Percentiles rank a stretch among this genome's conserved stretches.
Conservation (phyloP, 2,797 vertebrate genomes). For the Sebastes baramenuke region DNA sequence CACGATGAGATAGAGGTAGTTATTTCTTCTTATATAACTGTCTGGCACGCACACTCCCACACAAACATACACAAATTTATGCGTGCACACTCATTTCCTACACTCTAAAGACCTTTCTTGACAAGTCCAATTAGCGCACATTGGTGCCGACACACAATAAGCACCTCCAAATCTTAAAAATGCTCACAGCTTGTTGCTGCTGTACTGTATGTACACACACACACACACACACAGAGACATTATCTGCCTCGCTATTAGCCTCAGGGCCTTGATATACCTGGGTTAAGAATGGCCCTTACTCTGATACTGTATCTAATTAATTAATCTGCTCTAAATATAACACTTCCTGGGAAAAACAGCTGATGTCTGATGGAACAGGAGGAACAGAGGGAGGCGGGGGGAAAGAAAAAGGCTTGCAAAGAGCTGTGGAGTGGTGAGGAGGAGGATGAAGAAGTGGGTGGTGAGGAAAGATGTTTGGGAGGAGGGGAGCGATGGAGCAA, state of each 20-base stretch:
- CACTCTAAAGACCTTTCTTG: conserved; percentile 27
- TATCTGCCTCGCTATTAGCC: conserved; percentile 26
- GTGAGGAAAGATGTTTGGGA: not conserved
- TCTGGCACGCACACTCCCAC: not conserved
- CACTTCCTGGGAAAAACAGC: conserved; percentile 47
- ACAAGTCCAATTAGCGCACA: conserved; percentile 43
- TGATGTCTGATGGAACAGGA: conserved; percentile 46
- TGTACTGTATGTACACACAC: not conserved
- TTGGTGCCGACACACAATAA: conserved; percentile 24
- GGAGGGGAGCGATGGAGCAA: not conserved
- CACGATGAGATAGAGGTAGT: conserved; percentile 17
- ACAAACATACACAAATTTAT: not conserved
- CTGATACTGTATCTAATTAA: conserved; percentile 68
- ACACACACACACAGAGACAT: not conserved
- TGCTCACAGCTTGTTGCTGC: not conserved
- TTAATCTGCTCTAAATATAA: conserved; percentile 72
- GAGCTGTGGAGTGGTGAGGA: not conserved
- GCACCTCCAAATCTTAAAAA: conserved; percentile 34
- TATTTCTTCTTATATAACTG: conserved; percentile 41
- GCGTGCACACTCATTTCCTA: not conserved
- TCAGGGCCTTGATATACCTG: conserved; percentile 27
- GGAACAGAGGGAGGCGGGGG: not conserved
- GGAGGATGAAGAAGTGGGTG: not conserved
- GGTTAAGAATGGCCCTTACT: conserved; percentile 44
- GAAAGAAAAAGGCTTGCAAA: conserved; percentile 9